Conservation (phyloP, 1,140 invertebrate genomes). For the Diachasma alloeum region DNA sequence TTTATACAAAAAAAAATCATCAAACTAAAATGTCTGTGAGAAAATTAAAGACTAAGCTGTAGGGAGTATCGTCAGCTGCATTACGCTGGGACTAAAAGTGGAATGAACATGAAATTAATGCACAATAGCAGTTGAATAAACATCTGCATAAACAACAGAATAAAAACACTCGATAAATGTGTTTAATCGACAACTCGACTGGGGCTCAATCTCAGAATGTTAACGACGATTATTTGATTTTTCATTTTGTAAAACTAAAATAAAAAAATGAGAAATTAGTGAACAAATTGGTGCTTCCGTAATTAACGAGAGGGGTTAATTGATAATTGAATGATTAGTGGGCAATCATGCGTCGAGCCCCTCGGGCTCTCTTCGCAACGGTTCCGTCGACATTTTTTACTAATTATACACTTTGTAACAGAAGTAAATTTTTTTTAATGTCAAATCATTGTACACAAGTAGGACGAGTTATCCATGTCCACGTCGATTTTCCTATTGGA, state of each 20-base stretch:
- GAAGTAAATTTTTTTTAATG: not conserved
- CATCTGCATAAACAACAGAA: not conserved
- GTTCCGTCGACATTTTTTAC: conserved; percentile 17
- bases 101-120: conserved; percentile 8
- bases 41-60: conserved; percentile 7
- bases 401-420: conserved; percentile 11
- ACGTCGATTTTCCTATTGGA: not conserved
- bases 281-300: conserved; percentile 33
- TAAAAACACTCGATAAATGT: not conserved
- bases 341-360: not conserved
- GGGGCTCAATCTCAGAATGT: conserved; percentile 14
- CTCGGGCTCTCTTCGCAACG: not conserved
- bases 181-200: conserved; percentile 11
- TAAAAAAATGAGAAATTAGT: not conserved
- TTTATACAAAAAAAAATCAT: not conserved
- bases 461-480: not conserved
- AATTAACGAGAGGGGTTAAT: not conserved
- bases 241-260: not conserved
- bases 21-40: not conserved
- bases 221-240: not conserved
- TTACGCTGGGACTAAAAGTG: conserved; percentile 30
- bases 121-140: not conserved
- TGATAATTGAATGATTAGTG: not conserved
- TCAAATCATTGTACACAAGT: not conserved
- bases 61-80: not conserved